Evolutionary conservation across 1,140 invertebrate genomes (phyloP).

Genomic region (Drosophila pseudoananassae): DNA sequence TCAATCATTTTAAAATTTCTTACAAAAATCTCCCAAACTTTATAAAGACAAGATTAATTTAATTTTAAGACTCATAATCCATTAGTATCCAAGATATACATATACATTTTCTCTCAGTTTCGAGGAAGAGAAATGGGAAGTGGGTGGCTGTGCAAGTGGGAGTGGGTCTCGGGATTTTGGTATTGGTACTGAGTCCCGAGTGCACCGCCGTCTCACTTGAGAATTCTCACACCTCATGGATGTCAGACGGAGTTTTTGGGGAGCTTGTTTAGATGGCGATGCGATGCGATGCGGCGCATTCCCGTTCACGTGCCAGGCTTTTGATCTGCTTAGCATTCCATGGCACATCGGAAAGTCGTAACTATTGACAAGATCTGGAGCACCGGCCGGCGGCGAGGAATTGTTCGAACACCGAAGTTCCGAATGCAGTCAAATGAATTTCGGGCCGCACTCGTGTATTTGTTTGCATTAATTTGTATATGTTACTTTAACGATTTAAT

Average conservation of each 20-base stretch:
- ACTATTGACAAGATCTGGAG: conserved; percentile 71
- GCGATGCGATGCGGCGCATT: conserved; percentile 19
- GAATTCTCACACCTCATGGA: conserved; percentile 72
- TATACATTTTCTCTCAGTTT: conserved; percentile 4
- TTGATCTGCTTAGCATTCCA: conserved; percentile 79
- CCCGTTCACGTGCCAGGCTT: conserved; percentile 60
- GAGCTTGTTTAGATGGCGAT: conserved; percentile 9
- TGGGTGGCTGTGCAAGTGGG: conserved; percentile 1
- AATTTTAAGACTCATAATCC: conserved; percentile 1
- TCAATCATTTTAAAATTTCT: too few relatives aligned
- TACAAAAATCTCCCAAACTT: not conserved
- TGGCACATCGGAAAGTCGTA: conserved; percentile 79
- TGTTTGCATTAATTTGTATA: conserved; percentile 81
- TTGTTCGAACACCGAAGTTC: conserved; percentile 1
- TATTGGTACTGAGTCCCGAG: conserved; percentile 36
- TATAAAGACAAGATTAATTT: not conserved
- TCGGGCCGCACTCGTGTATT: conserved; percentile 59
- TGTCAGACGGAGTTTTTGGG: conserved; percentile 32
- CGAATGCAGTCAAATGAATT: conserved; percentile 21
- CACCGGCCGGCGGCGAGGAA: conserved; percentile 22
- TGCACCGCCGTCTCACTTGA: conserved; percentile 71
- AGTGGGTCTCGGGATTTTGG: conserved; percentile 17
- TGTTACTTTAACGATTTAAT: conserved; percentile 78
- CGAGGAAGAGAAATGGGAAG: not conserved
- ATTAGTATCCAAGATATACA: not conserved